Evolutionary conservation across 2,797 vertebrate species (phyloP).

Genomic region (Uromys caudimaculatus): DNA sequence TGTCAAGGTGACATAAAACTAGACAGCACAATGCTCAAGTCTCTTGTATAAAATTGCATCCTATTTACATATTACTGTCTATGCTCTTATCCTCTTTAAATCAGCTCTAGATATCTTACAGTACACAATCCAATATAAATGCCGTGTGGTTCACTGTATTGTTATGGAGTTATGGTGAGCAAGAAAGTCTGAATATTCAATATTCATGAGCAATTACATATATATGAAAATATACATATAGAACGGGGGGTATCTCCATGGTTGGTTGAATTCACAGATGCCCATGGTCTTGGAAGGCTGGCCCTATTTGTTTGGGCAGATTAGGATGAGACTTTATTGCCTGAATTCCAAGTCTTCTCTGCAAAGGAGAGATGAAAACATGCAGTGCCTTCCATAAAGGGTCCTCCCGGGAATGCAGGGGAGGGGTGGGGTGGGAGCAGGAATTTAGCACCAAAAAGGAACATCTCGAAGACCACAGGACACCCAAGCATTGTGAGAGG

Average conservation of each 20-base stretch:
- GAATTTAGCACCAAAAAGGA: not conserved
- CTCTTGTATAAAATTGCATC: not conserved
- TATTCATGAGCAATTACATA: not conserved
- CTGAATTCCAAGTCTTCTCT: not conserved
- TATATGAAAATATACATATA: not conserved
- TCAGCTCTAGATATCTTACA: not conserved
- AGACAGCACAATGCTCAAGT: not conserved
- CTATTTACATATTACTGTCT: not conserved
- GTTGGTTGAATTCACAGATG: not conserved
- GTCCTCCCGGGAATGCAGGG: rapidly evolving
- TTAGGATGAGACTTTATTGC: not conserved
- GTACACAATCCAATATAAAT: not conserved
- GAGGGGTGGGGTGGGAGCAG: not conserved
- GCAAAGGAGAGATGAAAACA: not conserved
- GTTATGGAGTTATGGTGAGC: not conserved
- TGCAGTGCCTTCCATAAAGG: not conserved
- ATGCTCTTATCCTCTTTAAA: not conserved
- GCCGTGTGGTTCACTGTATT: not conserved
- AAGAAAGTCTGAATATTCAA: not conserved
- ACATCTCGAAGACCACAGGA: not conserved
- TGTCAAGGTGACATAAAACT: not conserved
- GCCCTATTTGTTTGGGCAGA: not conserved
- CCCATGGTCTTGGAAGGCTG: not conserved
- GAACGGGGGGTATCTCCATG: not conserved
- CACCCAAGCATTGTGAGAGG: not conserved